Evolutionary conservation across 1,140 invertebrate genomes (phyloP), one percentile per base, ranked within the genome.

Genomic region (Copidosoma floridanum): DNA sequence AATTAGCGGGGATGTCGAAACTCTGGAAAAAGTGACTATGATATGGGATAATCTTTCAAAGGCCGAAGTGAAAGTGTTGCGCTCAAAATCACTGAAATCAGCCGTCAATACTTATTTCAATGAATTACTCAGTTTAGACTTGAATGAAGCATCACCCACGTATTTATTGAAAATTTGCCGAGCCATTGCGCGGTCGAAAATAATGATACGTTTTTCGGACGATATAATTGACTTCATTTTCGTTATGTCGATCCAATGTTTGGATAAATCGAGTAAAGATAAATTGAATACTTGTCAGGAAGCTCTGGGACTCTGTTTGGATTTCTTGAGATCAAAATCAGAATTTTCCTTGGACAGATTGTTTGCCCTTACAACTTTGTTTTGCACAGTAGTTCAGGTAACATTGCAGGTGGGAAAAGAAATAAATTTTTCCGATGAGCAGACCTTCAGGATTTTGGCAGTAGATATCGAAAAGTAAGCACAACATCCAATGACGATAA

Each of bases 381-480:
- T 59, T 18, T 12, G 38, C 51, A 54, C 51, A 56, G 23, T 58
- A 4, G 2, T 60, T 51, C 20, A 12, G 23, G 40, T 51, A 26
- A 20, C 56, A 18, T 27, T 58, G 3, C 2, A 52, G 16, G 32
- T 55, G 14, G 37, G 6, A 3, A 54, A 51, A n/a, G 5, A 43
- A 4, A 29, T 2, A 2, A 21, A 58, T 27, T 18, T 37, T 35
- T 23, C 2, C 2, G 14, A 60, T 20, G 40, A 59, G n/a, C 62
- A 56, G 4, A 26, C 43, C 12, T 14, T 64, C 1, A 43, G 43
- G 29, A 58, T 64, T 18, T 51, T 58, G 23, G 52, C 57, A 32
- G 16, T 64, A 16, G 56, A 64, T 20, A 56, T 59, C 37, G 57
- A 60, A 56, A 64, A 64, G 62, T 64, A 51, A 58, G 44, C 26